Base-by-base conservation (phyloP, 35 echinoderm and acorn worm species). In the Hemicentrotus pulcherrimus region DNA sequence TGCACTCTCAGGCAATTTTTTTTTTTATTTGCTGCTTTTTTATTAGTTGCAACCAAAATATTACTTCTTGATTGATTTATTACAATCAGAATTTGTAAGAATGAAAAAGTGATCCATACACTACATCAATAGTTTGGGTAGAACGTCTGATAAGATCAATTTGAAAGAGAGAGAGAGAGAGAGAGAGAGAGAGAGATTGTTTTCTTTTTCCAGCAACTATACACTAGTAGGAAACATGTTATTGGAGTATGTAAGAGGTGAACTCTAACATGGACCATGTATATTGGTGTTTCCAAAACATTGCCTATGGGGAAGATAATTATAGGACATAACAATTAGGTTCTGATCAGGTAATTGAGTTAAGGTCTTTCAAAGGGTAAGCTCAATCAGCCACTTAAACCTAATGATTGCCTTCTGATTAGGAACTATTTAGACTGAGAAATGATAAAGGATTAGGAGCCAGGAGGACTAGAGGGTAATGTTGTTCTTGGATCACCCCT, bases 321-420 rank as follows among this genome's bases (percentile, higher is more conserved):
- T 90, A 13, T 90, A 24, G 32, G 46, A 86, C 86, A 86, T 86
- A 46, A 32, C 31, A 90, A 90, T n/a, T 46, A 22, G 88, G 14
- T 47, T 13, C 33, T 90, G 88, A 90, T 90, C 88, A 90, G 32
- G 32, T 90, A 90, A 90, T 90, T 86, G 86, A 86, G 86, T 86
- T 86, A 33, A 31, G 86, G 86, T 13, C 86, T 30, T 31, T 32
- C 88, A 90, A 33, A 90, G 88, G 32, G 32, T 16, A 78, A 33
- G 12, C 32, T 90, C 88, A 90, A 32, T 90, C 88, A 6, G 88
- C 32, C 33, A 19, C 33, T 41, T 90, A 41, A 19, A 90, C 30
- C 88, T 14, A 15, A 18, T 90, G 88, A 90, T 90, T 90, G 88
- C 88, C 32, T 47, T 45, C 32, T 90, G 32, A 90, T 90, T 47